Evolutionary conservation across 2,797 vertebrate genomes (phyloP), one percentile per base, ranked within the genome.

Genomic region (Phataginus tetradactyla): DNA sequence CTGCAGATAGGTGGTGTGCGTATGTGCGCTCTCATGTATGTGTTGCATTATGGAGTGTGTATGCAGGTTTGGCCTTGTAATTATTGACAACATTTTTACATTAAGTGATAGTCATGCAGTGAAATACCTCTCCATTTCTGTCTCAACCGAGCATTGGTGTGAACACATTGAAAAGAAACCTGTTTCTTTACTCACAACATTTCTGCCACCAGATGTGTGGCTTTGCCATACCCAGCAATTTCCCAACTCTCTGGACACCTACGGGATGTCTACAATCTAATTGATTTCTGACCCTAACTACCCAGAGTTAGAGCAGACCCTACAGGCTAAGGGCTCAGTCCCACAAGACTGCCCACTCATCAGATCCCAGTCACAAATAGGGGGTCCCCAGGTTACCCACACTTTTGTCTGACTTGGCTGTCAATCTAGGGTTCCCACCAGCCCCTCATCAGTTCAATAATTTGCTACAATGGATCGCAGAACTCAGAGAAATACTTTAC

Each of bases 21-120:
- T 15, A 27, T 9, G 25, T 29, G 42, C 5, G 13, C 2, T 3
- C 2, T 3, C 1, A 5, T 15, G 39, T 72, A 5, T 15, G 3
- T 29, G 15, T 66, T 18, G 8, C 53, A 53, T 66, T 7, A 1
- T 51, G 6, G 49, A 45, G 11, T 7, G 29, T 49, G 17, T 25
- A 0, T 11, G 21, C 23, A 9, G n/a, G 14, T 27, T 69, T 84
- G 83, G 10, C 55, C 25, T 64, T 74, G 27, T 3, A 55, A 37
- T 69, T 49, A 51, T 10, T 8, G 2, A 32, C 49, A 42, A 27
- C 20, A 10, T 66, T 34, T 94, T 17, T 32, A 25, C 13, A 29
- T 63, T 4, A 39, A 10, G 29, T 39, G 14, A 12, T 37, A 20
- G 45, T 37, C 29, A 27, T 18, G 12, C 68, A 59, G 29, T 5